Evolutionary conservation across 2,888 invertebrate species (phyloP).

Genomic region (Sympetrum striolatum): DNA sequence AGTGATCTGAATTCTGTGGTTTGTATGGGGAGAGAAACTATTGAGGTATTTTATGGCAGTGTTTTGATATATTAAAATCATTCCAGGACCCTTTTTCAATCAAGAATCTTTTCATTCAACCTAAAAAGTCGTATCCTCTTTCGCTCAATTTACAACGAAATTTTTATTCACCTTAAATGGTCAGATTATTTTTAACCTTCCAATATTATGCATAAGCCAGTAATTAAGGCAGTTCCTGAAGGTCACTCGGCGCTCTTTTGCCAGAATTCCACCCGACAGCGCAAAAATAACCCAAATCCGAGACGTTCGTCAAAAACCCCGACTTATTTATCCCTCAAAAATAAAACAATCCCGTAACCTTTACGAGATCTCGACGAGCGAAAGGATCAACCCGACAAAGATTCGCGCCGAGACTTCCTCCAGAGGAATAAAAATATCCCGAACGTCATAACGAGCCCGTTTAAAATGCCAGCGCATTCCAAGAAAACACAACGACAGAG

Average conservation of each 20-base stretch:
- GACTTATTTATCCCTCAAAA: not conserved
- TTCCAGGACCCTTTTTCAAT: too few species aligned
- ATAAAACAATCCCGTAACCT: not conserved
- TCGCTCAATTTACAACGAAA: not conserved
- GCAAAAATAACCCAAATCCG: not conserved
- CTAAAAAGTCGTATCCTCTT: too few species aligned
- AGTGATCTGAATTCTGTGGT: too few species aligned
- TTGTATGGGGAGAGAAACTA: too few species aligned
- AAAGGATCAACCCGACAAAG: not conserved
- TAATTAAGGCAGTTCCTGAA: not conserved
- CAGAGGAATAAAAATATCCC: not conserved
- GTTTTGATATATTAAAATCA: too few species aligned
- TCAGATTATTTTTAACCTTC: too few species aligned
- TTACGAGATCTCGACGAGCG: not conserved
- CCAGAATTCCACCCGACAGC: not conserved
- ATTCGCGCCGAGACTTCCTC: not conserved
- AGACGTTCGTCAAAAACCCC: not conserved
- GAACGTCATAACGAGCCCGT: not conserved
- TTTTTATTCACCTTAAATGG: not conserved
- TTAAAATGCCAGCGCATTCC: not conserved
- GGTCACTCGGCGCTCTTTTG: not conserved
- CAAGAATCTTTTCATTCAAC: too few species aligned
- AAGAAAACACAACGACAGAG: not conserved
- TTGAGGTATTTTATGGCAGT: too few species aligned
- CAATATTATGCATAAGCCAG: not conserved